Evolutionary conservation across 2,888 invertebrate species (phyloP), one percentile per base, ranked within the genome.

Genomic region (Dendrolimus houi): DNA sequence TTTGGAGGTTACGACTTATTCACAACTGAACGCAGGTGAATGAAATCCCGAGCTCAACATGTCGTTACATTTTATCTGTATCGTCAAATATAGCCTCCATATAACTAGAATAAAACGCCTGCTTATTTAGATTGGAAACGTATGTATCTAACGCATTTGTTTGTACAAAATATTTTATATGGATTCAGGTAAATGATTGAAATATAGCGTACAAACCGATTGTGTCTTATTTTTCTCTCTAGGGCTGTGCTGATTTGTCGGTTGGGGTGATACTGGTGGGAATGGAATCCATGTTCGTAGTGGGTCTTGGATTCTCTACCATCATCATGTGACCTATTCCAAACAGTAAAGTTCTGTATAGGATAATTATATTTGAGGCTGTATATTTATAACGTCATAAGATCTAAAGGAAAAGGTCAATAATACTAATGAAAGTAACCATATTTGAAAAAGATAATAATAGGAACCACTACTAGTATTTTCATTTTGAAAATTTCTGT

Each of bases 211-310:
- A 70, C 71, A 62, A 56, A 83, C 82, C 81, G 74, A 63, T 64
- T 81, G 58, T 83, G 77, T 7, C 79, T 72, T 56, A 85, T 77
- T 68, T 82, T 85, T 17, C 85, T 68, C 59, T 85, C 85, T 53
- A 85, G 59, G 2, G 75, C 70, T 2, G 81, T 82, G 61, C 72
- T 77, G n/a, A 66, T 71, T 60, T 85, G 84, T 55, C 79, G 69
- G 13, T 64, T 62, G 7, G 83, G 80, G 57, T 83, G 82, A 59
- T 74, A 77, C 56, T 79, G 76, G 57, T 79, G 75, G 0, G 65
- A 62, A 58, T 79, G 75, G 0, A 65, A 61, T 1, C 74, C 73
- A 56, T 79, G 80, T 12, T 78, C 81, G 62, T 78, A 83, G 57
- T 61, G 57, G 1, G 63, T 55, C 56, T 59, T 66, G 9, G 61